Base-by-base conservation (phyloP, 2,888 invertebrate genomes). In the Pterobdella sp. region DNA sequence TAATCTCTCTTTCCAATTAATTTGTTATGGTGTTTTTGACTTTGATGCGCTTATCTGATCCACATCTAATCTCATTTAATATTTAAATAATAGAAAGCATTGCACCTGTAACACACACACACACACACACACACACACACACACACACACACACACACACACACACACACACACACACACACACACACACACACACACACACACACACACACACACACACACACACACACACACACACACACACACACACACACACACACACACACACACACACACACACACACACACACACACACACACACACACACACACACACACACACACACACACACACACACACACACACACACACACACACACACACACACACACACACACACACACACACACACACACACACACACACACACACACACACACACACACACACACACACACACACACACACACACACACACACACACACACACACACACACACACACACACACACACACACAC, bases 111-210 rank as follows among this genome's bases (percentile, higher is more conserved):
- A 56, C 60, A 56, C 60, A 56, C 60, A 56, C 60, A 56, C 60
- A 56, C 60, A 56, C 60, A 56, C 60, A 56, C 60, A 56, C 60
- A 56, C 60, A 56, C 60, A 56, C 60, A 56, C 60, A 56, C 60
- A 56, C 60, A 56, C 60, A 56, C 60, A 56, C 60, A 56, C n/a
- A n/a, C 60, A 56, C 60, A n/a, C 60, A n/a, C 60, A 56, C 60
- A 56, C 60, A 56, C n/a, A 7, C 60, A 56, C 60, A 56, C 60
- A 7, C n/a, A 7, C 7, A 56, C 60, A n/a, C 7, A 18, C 14
- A n/a, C 60, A 56, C 60, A 7, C 7, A 56, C 60, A 18, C 60
- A 18, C 7, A 56, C 60, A 56, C 7, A n/a, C 60, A 56, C 7
- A 56, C 60, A 56, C 60, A n/a, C 60, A 56, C n/a, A 18, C n/a